A percentile compares a stretch with the other conserved stretches of the same genome.
Conservation (phyloP, 2,888 invertebrate species). For the Zaprionus lineosus region DNA sequence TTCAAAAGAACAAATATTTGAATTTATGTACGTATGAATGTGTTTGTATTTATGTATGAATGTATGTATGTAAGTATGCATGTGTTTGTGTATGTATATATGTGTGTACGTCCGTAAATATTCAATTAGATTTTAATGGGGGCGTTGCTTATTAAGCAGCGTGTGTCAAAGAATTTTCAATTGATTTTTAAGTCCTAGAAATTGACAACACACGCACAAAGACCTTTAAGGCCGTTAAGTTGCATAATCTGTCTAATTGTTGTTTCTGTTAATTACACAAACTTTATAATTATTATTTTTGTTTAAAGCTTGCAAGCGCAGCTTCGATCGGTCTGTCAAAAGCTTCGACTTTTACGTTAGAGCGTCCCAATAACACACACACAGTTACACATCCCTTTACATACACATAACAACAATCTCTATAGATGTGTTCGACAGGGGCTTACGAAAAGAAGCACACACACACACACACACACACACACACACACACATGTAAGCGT, state of each 20-base stretch:
- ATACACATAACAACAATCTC: constrained; percentile 19
- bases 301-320: constrained; percentile 6
- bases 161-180: constrained; percentile 55
- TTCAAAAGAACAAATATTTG: too few species aligned
- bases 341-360: constrained; percentile 25
- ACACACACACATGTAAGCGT: background rate
- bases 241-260: constrained; percentile 43
- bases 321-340: constrained; percentile 27
- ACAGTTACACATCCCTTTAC: too few species aligned
- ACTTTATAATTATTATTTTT: constrained; percentile 13
- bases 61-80: constrained; percentile 3
- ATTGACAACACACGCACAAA: constrained; percentile 46
- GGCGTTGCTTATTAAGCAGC: constrained; percentile 34
- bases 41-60: background rate
- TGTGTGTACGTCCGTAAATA: constrained; percentile 3
- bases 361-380: constrained; percentile 31
- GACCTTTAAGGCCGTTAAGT: constrained; percentile 41
- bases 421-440: too few species aligned
- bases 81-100: constrained; percentile 6
- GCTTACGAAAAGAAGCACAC: too few species aligned
- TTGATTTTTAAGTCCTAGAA: constrained; percentile 73
- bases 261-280: constrained; percentile 39
- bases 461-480: constrained; percentile 4
- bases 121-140: constrained; percentile 74
- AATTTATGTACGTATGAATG: background rate